These are phyloP conservation scores for Hipparchia semele DNA, from an alignment of 2,888 invertebrate species.

Conservation along the genomic window DNA sequence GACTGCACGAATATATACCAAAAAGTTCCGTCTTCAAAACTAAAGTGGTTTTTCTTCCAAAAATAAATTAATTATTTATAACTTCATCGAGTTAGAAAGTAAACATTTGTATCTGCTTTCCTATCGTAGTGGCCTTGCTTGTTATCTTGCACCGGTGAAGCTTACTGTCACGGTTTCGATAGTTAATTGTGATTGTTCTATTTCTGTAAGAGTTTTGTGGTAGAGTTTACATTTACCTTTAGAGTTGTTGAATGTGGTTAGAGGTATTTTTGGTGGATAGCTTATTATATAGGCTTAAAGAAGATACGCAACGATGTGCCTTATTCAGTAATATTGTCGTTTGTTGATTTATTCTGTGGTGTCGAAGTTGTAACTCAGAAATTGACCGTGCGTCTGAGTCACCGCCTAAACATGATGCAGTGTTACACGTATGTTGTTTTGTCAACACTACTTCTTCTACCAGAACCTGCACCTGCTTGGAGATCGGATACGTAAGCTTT, in stretches of 20 bases:
- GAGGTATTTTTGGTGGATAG: slow-evolving; percentile 43
- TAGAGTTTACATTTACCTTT: slow-evolving; percentile 29
- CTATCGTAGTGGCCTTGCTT: slow-evolving; percentile 71
- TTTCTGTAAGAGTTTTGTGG: slow-evolving; percentile 39
- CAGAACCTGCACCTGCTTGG: slow-evolving; percentile 67
- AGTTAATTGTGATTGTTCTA: slow-evolving; percentile 40
- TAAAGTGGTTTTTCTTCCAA: slow-evolving; percentile 40
- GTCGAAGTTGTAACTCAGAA: slow-evolving; percentile 45
- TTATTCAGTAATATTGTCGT: slow-evolving; percentile 61
- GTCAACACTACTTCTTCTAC: slow-evolving; percentile 61
- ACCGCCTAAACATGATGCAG: slow-evolving; percentile 59
- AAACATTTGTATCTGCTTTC: slow-evolving; percentile 55
- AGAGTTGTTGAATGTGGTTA: slow-evolving; percentile 43
- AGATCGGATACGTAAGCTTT: slow-evolving; percentile 47
- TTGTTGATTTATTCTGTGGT: slow-evolving; percentile 46
- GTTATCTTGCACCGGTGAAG: slow-evolving; percentile 62
- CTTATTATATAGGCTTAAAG: slow-evolving; percentile 26
- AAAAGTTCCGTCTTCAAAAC: slow-evolving; percentile 34
- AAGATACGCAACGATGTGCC: slow-evolving; percentile 68
- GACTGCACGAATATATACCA: slow-evolving; percentile 3
- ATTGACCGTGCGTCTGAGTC: slow-evolving; percentile 51
- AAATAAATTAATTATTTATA: slow-evolving; percentile 56
- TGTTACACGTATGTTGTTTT: slow-evolving; percentile 58
- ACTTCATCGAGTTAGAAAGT: slow-evolving; percentile 53
- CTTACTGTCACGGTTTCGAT: slow-evolving; percentile 49